A percentile compares a stretch with the other conserved stretches of the same genome.
phyloP scores from a whole-genome alignment of 2,797 vertebrate genomes.

The Cynopterus sphinx region DNA sequence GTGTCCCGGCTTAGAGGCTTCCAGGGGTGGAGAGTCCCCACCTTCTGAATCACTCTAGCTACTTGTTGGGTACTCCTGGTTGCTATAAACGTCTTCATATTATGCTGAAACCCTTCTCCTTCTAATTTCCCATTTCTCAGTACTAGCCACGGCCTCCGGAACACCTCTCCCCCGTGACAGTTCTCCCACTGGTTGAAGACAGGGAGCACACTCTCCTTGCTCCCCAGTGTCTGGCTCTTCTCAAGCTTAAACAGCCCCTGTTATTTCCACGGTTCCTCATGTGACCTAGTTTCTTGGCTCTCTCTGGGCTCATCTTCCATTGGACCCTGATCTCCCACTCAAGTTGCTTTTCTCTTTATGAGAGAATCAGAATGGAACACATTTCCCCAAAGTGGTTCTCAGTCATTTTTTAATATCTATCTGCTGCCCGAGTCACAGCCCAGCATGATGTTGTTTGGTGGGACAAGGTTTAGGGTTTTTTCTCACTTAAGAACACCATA shows the following conservation, averaged over 20 bases:
- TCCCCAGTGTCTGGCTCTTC: neutral
- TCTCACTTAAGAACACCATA: neutral
- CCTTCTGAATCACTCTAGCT: neutral
- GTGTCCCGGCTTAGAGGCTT: neutral
- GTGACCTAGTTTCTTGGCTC: neutral
- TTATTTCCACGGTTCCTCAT: neutral
- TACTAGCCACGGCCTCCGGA: neutral
- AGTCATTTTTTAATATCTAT: neutral
- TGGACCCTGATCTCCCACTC: neutral
- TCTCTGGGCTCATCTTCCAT: fast-evolving
- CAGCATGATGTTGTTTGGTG: neutral
- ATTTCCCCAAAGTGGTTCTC: neutral
- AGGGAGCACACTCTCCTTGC: neutral
- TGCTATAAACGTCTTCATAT: neutral
- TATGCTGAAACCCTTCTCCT: neutral
- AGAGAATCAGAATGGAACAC: neutral
- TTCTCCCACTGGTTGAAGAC: neutral
- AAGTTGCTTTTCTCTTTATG: neutral
- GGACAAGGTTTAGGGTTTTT: neutral
- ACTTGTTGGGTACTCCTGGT: neutral
- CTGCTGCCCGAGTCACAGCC: neutral
- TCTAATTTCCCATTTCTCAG: neutral
- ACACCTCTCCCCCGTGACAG: neutral
- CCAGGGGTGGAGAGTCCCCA: neutral
- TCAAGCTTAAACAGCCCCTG: neutral